These are phyloP conservation scores for Siniperca obscura DNA, from an alignment of 2,797 vertebrate species.

Conservation along the genomic window DNA sequence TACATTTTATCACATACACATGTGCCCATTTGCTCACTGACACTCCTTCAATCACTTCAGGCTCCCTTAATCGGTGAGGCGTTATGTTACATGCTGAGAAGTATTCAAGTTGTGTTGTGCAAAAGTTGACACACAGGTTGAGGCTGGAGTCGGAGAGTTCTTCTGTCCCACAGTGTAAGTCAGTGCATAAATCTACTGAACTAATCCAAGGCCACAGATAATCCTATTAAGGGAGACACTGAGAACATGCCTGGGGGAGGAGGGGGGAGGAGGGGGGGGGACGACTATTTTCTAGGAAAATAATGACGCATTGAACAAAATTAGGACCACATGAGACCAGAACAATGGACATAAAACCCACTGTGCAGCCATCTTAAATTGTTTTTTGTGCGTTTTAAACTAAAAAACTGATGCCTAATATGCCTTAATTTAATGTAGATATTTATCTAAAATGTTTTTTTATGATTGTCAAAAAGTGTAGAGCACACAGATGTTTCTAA, in stretches of 20 bases:
- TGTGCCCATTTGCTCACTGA: background rate
- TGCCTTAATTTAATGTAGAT: slow-evolving; percentile 42
- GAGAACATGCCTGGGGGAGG: slow-evolving; percentile 23
- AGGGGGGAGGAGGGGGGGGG: no score
- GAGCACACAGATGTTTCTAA: background rate
- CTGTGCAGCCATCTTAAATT: background rate
- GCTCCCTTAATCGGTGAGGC: background rate
- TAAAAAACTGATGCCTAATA: slow-evolving; percentile 17
- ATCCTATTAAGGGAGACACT: slow-evolving; percentile 30
- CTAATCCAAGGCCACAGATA: slow-evolving; percentile 60
- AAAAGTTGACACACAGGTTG: slow-evolving; percentile 21
- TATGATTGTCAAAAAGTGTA: slow-evolving; percentile 18
- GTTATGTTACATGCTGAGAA: slow-evolving; percentile 9
- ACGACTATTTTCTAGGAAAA: no score
- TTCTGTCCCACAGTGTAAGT: slow-evolving; percentile 29
- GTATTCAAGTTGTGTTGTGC: slow-evolving; percentile 10
- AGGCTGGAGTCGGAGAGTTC: background rate
- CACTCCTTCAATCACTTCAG: background rate
- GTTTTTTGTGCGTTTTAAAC: slow-evolving; percentile 5
- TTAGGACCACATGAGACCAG: background rate
- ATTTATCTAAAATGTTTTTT: background rate
- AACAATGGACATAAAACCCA: slow-evolving; percentile 10
- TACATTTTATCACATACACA: slow-evolving; percentile 20
- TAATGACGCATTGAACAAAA: background rate
- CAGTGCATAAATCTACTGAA: slow-evolving; percentile 40